A percentile compares a stretch with the other conserved stretches of the same genome.
phyloP scores from a whole-genome alignment of 2,888 invertebrate species.

The Sericinus montela region DNA sequence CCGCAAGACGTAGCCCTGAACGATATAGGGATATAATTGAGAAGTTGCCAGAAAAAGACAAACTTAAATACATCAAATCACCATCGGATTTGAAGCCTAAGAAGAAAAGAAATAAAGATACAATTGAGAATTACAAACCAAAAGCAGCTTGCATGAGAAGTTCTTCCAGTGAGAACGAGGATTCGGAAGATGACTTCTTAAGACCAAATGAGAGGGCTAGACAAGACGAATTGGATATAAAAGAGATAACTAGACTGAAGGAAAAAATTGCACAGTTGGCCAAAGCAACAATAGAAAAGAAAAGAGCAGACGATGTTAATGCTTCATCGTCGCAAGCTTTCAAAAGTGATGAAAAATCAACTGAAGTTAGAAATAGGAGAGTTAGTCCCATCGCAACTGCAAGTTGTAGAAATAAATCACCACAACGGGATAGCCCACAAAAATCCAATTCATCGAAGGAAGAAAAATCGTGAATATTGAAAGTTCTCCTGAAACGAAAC shows the following conservation, averaged over 20 bases:
- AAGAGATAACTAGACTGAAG: slow-evolving; percentile 84
- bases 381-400: slow-evolving; percentile 22
- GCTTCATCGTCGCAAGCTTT: slow-evolving; percentile 40
- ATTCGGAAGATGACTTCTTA: slow-evolving; percentile 75
- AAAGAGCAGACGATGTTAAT: slow-evolving; percentile 37
- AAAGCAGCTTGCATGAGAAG: slow-evolving; percentile 77
- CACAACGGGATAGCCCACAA: slow-evolving; percentile 25
- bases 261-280: slow-evolving; percentile 84
- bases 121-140: slow-evolving; percentile 45
- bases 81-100: slow-evolving; percentile 59
- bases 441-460: slow-evolving; percentile 28
- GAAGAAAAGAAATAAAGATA: slow-evolving; percentile 44
- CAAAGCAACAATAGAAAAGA: slow-evolving; percentile 74
- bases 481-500: slow-evolving; percentile 43
- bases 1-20: slow-evolving; percentile 83
- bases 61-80: slow-evolving; percentile 69
- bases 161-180: slow-evolving; percentile 80
- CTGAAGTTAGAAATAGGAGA: slow-evolving; percentile 23
- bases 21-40: slow-evolving; percentile 83
- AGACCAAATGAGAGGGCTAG: slow-evolving; percentile 67
- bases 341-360: slow-evolving; percentile 17
- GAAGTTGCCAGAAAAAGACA: slow-evolving; percentile 75
- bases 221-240: slow-evolving; percentile 80
- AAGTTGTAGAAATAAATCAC: slow-evolving; percentile 29
- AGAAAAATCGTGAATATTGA: slow-evolving; percentile 40